These are phyloP conservation scores for Phalera bucephala DNA, from an alignment of 2,888 invertebrate genomes.

Conservation along the genomic window DNA sequence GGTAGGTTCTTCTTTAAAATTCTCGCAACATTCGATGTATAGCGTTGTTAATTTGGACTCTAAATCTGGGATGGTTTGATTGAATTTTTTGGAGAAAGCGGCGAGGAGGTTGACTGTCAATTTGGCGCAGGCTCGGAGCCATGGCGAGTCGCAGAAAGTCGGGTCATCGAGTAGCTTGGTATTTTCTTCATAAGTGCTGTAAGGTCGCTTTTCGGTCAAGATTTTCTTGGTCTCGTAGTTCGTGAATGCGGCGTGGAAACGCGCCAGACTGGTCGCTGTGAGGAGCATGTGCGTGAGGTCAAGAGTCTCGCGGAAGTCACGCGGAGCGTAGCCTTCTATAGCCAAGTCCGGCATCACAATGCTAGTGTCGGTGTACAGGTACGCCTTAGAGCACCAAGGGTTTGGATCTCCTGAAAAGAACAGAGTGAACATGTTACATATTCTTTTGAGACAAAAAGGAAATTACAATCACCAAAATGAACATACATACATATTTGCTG, in stretches of 20 bases:
- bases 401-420: conserved; percentile 37
- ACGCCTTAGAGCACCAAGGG: conserved; percentile 54
- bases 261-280: conserved; percentile 46
- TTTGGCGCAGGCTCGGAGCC: conserved; percentile 54
- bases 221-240: conserved; percentile 50
- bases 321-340: conserved; percentile 46
- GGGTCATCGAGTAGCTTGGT: conserved; percentile 44
- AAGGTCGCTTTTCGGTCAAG: conserved; percentile 20
- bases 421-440: too few relatives aligned
- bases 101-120: conserved; percentile 48
- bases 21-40: conserved; percentile 49
- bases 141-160: conserved; percentile 49
- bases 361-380: conserved; percentile 48
- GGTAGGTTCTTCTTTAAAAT: conserved; percentile 38
- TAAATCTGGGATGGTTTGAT: conserved; percentile 30
- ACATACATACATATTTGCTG: too few relatives aligned
- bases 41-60: conserved; percentile 37
- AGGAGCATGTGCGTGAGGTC: conserved; percentile 48
- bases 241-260: conserved; percentile 62
- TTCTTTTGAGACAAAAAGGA: too few relatives aligned
- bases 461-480: too few relatives aligned
- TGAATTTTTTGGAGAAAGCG: conserved; percentile 46
- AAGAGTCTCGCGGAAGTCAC: conserved; percentile 36
- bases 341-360: conserved; percentile 66
- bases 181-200: conserved; percentile 42